Conservation (phyloP, 2,888 invertebrate genomes). For the Laspeyria flexula region DNA sequence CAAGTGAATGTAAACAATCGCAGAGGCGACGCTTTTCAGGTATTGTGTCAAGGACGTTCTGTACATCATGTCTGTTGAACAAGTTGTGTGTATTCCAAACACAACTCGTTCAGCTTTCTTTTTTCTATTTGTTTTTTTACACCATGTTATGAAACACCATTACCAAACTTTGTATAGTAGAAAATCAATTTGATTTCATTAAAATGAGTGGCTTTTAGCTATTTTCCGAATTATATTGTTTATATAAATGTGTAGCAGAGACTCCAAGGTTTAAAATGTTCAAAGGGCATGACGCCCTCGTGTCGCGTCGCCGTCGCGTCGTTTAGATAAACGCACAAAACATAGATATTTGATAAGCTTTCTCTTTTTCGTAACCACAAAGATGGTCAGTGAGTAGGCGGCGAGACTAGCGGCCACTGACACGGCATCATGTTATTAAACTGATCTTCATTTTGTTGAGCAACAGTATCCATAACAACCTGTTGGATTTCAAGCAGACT, state of each 20-base stretch:
- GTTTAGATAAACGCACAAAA: slow-evolving; percentile 24
- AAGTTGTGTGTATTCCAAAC: slow-evolving; percentile 1
- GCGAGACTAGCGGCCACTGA: slow-evolving; percentile 1
- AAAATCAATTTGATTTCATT: neutral
- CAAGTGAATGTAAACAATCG: slow-evolving; percentile 39
- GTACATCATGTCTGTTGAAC: slow-evolving; percentile 6
- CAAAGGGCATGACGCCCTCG: slow-evolving; percentile 30
- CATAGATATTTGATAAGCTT: slow-evolving; percentile 38
- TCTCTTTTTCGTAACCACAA: slow-evolving; percentile 36
- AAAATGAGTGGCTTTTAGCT: neutral
- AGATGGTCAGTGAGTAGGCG: slow-evolving; percentile 3
- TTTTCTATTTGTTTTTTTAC: neutral
- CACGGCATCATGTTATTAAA: neutral
- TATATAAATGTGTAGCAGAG: neutral
- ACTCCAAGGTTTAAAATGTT: slow-evolving; percentile 6
- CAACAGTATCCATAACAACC: neutral
- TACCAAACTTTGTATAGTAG: neutral
- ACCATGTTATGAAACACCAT: neutral
- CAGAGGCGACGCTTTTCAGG: slow-evolving; percentile 42
- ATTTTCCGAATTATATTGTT: too few relatives aligned
- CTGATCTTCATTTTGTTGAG: neutral
- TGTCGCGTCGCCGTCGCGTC: slow-evolving; percentile 10
- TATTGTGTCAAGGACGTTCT: slow-evolving; percentile 47
- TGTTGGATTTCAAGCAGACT: too few relatives aligned
- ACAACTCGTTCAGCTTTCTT: too few relatives aligned